A percentile compares a stretch with the other conserved stretches of the same genome.
Evolutionary conservation across 2,888 invertebrate species (phyloP).

Genomic region (Lithosia quadra): DNA sequence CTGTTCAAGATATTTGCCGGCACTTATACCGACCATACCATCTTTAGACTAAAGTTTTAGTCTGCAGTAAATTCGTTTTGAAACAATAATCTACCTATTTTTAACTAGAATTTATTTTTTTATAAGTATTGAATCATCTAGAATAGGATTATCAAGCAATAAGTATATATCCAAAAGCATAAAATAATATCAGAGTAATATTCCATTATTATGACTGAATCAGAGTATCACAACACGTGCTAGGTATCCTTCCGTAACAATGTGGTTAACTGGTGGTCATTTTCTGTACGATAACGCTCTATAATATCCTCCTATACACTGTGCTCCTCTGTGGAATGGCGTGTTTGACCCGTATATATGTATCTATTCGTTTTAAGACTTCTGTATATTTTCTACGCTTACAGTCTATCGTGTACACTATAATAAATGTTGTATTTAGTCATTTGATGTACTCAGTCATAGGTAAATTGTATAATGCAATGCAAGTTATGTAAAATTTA

Average conservation of each 20-base stretch:
- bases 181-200: not conserved
- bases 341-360: constrained; percentile 36
- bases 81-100: not conserved
- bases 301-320: constrained; percentile 38
- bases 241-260: constrained; percentile 49
- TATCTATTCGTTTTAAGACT: constrained; percentile 1
- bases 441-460: not conserved
- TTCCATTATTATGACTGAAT: constrained; percentile 27
- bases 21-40: not conserved
- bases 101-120: not conserved
- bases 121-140: not conserved
- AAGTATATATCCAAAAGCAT: not conserved
- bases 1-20: too few species aligned
- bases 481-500: not conserved
- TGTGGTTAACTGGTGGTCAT: constrained; percentile 75
- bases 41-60: not conserved
- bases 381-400: constrained; percentile 6
- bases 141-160: not conserved
- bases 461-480: not conserved
- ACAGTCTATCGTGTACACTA: not conserved
- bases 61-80: not conserved
- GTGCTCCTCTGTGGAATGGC: constrained; percentile 51
- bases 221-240: constrained; percentile 55
- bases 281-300: constrained; percentile 53
- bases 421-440: not conserved